Base-by-base conservation (phyloP, 2,113 vertebrate genomes). In the Benitochromis conjunctus region DNA sequence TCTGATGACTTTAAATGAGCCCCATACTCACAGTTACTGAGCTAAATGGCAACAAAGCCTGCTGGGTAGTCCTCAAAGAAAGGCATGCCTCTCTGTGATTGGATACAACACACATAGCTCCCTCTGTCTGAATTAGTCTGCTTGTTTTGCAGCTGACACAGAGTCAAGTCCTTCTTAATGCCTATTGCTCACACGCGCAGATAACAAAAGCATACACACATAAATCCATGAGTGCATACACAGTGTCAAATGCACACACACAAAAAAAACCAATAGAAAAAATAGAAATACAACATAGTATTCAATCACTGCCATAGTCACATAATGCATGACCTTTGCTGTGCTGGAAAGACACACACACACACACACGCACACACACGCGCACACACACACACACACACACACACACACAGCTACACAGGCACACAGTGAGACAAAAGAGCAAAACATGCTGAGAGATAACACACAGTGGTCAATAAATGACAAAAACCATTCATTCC, bases 401-500 rank as follows among this genome's bases (percentile, higher is more conserved):
- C 69, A 58, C 29, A 51, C 29, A 57, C 24, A 62, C 62, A 16
- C 66, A 48, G 24, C 26, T 31, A 12, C 29, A 48, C 43, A 74
- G 24, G 69, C 43, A 74, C 24, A 12, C 71, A 76, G 71, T 76
- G 26, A 76, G 71, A 53, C 71, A 34, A 76, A 76, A 76, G 71
- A 76, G 71, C 46, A 76, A 54, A 86, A 56, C 89, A 88, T 79
- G 85, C 90, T 66, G 84, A 80, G 82, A 79, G 89, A 80, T 86
- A 89, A 91, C 78, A 89, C 91, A 81, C 48, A 13, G 57, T 18
- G 82, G 92, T 95, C 94, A 90, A 95, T 95, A 95, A 91, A 88
- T 57, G 84, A 92, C 95, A 92, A 86, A 83, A 85, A 57, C 84
- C 81, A 90, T 93, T 90, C 80, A 55, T 79, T 81, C 85, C 86